Conservation (phyloP, 2,113 vertebrate species). For the Esox niger region DNA sequence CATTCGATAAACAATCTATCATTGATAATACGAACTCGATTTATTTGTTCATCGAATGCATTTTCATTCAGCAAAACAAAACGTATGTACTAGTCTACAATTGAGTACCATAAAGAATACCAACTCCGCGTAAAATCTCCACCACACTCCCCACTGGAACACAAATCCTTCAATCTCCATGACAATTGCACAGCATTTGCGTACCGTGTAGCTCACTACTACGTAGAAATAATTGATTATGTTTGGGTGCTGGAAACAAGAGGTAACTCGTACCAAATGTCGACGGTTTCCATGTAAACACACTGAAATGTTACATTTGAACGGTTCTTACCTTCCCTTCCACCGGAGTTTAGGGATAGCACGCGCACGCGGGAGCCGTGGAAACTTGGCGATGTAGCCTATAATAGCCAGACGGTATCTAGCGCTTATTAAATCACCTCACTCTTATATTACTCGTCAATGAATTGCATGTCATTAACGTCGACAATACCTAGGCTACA, state of each 20-base stretch:
- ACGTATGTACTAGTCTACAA: neutral
- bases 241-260: neutral
- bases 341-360: conserved; percentile 16
- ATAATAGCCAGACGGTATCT: conserved; percentile 13
- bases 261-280: neutral
- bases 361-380: conserved; percentile 9
- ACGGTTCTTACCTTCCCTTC: conserved; percentile 17
- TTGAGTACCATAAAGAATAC: neutral
- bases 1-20: neutral
- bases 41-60: neutral
- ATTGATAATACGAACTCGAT: neutral
- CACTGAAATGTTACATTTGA: neutral
- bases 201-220: neutral
- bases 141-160: conserved; percentile 5
- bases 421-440: neutral
- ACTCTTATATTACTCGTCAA: neutral
- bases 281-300: neutral
- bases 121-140: conserved; percentile 11
- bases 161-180: conserved; percentile 18
- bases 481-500: neutral
- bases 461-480: neutral
- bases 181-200: conserved; percentile 18
- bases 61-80: neutral
- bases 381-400: conserved; percentile 21
- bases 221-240: neutral